Conservation (phyloP, 1,140 invertebrate genomes). For the Anastrepha ludens region DNA sequence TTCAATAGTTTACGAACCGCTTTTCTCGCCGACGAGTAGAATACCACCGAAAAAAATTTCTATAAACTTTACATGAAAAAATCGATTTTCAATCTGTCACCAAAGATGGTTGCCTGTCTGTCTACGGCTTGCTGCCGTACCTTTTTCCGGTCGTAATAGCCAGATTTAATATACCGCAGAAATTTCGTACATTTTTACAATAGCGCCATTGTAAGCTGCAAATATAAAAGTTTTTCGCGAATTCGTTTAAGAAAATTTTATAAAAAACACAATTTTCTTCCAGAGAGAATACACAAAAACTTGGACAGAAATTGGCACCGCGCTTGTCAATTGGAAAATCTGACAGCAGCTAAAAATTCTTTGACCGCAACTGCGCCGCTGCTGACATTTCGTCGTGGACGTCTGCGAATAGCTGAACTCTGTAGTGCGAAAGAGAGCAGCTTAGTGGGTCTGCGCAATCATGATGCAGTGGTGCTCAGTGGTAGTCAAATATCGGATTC, state of each 20-base stretch:
- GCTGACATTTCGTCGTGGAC: not conserved
- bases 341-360: conserved; percentile 28
- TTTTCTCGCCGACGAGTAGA: not conserved
- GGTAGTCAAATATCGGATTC: not conserved
- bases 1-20: not conserved
- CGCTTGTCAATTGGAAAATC: conserved; percentile 43
- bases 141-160: conserved; percentile 6
- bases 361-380: not conserved
- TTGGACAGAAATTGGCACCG: conserved; percentile 47
- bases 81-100: conserved; percentile 45
- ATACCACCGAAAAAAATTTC: conserved; percentile 34
- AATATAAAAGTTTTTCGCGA: not conserved
- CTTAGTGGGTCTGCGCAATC: not conserved
- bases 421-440: not conserved
- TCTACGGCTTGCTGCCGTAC: not conserved
- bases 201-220: not conserved
- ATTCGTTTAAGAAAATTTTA: conserved; percentile 25
- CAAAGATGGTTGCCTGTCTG: conserved; percentile 20
- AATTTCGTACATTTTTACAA: not conserved
- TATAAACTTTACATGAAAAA: conserved; percentile 27
- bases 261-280: conserved; percentile 41
- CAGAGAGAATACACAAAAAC: conserved; percentile 50
- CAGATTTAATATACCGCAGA: not conserved
- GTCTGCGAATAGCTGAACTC: not conserved
- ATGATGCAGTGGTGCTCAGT: not conserved